Base-by-base conservation (phyloP, 2,797 vertebrate species). In the Pogoniulus pusillus region DNA sequence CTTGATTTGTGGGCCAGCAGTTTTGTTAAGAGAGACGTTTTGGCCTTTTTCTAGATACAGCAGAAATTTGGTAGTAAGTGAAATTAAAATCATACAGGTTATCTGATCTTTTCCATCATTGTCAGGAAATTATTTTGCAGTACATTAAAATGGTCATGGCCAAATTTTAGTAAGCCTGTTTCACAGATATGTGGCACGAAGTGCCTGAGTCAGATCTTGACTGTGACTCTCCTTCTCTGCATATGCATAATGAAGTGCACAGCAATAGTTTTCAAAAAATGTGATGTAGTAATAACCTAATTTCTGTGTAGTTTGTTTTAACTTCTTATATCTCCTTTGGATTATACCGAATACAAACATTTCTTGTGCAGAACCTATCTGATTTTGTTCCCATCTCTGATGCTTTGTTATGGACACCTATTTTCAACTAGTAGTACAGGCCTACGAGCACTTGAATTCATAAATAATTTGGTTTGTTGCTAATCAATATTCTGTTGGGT, bases 381-480 rank as follows among this genome's bases (percentile, higher is more conserved):
- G 45, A 6, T 87, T 89, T 85, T 92, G 20, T 63, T 75, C 39
- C 72, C 6, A 2, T 41, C 34, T 43, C 37, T 6, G 12, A 0
- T 51, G 53, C 18, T 54, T 6, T 73, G 34, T 60, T 84, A 66
- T 2, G 51, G 45, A 26, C n/a, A 51, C 34, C 66, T 60, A 51
- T 30, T 93, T 95, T 81, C 65, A 68, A 57, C 14, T 19, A 68
- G 39, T 24, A 63, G 12, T 57, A 57, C 24, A 66, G 55, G 35
- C 53, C n/a, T 53, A 91, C 68, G 41, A 89, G 39, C 55, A 45
- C n/a, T 84, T 86, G 9, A 49, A 70, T 84, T 68, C 70, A 29
- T 64, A 51, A 70, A 80, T 29, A 57, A 66, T 12, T 57, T 6
- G 4, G 78, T 60, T n/a, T 66, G 13, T 73, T 43, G 10, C 59